A percentile compares a stretch with the other conserved stretches of the same genome.
Conservation (phyloP, 2,888 invertebrate species). For the Lasius platythorax region DNA sequence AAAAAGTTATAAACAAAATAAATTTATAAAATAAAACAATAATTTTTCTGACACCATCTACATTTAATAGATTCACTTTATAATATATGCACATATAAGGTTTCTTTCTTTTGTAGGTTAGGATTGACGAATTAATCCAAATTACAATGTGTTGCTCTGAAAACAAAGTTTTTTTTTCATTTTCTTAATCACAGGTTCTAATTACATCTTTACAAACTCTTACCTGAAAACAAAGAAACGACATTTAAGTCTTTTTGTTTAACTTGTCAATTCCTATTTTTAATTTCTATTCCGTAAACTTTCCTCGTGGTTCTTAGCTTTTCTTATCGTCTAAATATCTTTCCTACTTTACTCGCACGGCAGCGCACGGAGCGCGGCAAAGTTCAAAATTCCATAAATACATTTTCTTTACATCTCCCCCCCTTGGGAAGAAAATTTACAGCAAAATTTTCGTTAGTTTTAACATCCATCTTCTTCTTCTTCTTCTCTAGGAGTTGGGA, state of each 20-base stretch:
- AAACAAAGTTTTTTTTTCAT: neutral
- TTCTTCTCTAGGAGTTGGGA: neutral
- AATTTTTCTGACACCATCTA: too few species aligned
- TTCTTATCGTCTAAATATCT: too few species aligned
- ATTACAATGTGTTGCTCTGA: constrained; percentile 6
- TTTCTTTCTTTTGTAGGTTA: neutral
- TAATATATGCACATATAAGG: too few species aligned
- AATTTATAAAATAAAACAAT: too few species aligned
- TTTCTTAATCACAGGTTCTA: neutral
- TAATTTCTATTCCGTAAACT: too few species aligned
- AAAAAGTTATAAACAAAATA: too few species aligned
- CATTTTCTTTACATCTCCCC: constrained; percentile 2
- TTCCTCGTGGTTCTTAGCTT: too few species aligned
- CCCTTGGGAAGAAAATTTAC: neutral
- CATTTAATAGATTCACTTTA: too few species aligned
- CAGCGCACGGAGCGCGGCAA: too few species aligned
- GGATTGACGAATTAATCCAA: neutral
- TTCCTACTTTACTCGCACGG: too few species aligned
- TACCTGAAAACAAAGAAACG: neutral
- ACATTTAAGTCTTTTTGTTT: neutral
- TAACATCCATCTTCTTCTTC: neutral
- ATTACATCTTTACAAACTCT: neutral
- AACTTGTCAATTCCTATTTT: too few species aligned
- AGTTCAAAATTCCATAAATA: too few species aligned
- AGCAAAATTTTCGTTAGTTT: neutral